Base-by-base conservation (phyloP, 2,113 vertebrate species). In the Galemys pyrenaicus region DNA sequence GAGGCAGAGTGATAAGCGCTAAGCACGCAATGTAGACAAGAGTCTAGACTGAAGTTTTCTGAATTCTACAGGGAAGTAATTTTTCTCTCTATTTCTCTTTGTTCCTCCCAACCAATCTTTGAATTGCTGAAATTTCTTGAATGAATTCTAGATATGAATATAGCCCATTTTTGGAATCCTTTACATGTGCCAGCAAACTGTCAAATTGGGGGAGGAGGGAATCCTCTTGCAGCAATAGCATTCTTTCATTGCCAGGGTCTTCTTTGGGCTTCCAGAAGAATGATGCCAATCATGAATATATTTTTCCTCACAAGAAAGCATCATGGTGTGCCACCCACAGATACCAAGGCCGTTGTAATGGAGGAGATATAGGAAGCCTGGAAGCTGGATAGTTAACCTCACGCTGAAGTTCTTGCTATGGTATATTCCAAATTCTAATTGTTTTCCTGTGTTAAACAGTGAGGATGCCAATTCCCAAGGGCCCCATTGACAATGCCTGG, bases 81-180 rank as follows among this genome's bases (percentile, higher is more conserved):
- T 67, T 68, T 77, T 35, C 64, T 56, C 16, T 83, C 67, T 70
- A 35, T 77, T 87, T 91, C 67, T 75, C 35, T 87, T 87, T 37
- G 28, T 70, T 87, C 91, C 56, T 87, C 30, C n/a, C 68, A 26
- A 84, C 79, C 60, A 87, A 71, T 58, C 39, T 92, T 75, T 92
- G 65, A 91, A 96, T 95, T 81, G 70, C 77, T 74, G 12, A 26
- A 62, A 96, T 89, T 95, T 89, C 75, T 70, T 83, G 49, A 93
- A 74, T 94, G 74, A 92, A 91, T 94, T 92, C 64, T 91, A 89
- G n/a, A 70, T 46, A 77, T 80, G 84, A 87, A 71, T 78, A 65
- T 83, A 62, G 70, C 74, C 44, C 71, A 84, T 41, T 84, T 89
- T 75, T 94, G 90, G 90, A 93, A 94, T 93, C 70, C 73, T 87